These are phyloP conservation scores for Notolepis coatsorum DNA, from an alignment of 2,797 vertebrate species.

Conservation along the genomic window DNA sequence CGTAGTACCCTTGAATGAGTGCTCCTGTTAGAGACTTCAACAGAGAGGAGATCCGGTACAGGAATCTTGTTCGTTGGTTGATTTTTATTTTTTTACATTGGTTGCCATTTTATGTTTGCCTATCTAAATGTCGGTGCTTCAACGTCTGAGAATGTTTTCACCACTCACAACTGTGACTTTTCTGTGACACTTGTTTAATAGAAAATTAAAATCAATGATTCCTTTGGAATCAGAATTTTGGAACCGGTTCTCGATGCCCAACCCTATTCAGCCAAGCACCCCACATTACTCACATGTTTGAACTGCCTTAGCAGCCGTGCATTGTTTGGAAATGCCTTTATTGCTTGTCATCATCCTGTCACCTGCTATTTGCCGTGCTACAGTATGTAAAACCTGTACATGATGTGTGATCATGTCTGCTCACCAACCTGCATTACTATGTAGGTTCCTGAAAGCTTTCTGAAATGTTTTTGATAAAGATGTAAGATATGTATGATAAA, in stretches of 20 bases:
- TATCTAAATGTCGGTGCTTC: too few species aligned
- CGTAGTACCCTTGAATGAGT: too few species aligned
- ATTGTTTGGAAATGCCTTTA: constrained; percentile 6
- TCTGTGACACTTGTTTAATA: not conserved
- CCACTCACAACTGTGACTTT: not conserved
- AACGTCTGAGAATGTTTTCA: not conserved
- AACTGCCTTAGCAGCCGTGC: constrained; percentile 9
- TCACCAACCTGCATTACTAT: constrained; percentile 32
- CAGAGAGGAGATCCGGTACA: too few species aligned
- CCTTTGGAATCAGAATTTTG: too few species aligned
- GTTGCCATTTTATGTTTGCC: not conserved
- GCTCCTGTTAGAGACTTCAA: too few species aligned
- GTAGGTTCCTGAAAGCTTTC: constrained; percentile 35
- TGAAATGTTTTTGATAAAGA: constrained; percentile 50
- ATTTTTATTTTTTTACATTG: not conserved
- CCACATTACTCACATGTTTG: constrained; percentile 21
- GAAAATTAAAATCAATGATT: too few species aligned
- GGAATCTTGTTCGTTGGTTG: too few species aligned
- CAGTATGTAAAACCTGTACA: constrained; percentile 6
- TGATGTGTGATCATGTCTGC: constrained; percentile 11
- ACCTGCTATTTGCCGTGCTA: constrained; percentile 10
- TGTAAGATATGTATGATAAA: constrained; percentile 48
- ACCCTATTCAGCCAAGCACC: not conserved
- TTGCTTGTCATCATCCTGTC: constrained; percentile 6
- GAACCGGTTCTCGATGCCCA: too few species aligned